Base-by-base conservation (phyloP, 2,797 vertebrate species). In the Poecilia velifera region DNA sequence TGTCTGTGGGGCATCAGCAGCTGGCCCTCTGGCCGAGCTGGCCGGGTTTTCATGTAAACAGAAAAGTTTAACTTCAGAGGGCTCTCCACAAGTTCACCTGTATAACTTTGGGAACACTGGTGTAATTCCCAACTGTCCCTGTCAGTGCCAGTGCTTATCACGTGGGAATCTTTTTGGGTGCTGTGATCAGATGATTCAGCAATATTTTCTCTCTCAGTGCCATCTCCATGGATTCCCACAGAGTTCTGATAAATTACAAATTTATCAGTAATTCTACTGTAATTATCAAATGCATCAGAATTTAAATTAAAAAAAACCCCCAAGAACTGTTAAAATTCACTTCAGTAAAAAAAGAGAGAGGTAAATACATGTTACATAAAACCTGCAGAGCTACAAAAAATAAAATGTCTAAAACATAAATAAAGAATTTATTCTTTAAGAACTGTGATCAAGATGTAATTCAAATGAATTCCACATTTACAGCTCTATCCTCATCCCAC, bases 401-500 rank as follows among this genome's bases (percentile, higher is more conserved):
- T 71, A n/a, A 71, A 45, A 45, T 6, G 5, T n/a, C 10, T 10
- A 41, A 41, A 64, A n/a, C 3, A 7, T 55, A 41, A 68, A 68
- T 18, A 41, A 66, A 41, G 0, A 66, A 66, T 10, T 1, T 9
- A 25, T 20, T 18, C 16, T 39, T 62, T 34, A 66, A 18, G 41
- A 43, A 43, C 41, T 45, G 6, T 28, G 25, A 68, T 68, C 18
- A 41, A 13, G 25, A 28, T 25, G 20, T 43, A 25, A 70, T 45
- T 45, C 5, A 73, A 46, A 18, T 62, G 0, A 55, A 41, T 31
- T 62, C 20, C 16, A 49, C 43, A 72, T 76, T 77, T 6, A 73
- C 13, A 75, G 62, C 73, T 64, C 34, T 64, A 55, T 73, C 77
- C 47, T 84, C 47, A 55, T 39, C 79, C 76, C 47, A 72, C 59